Base-by-base conservation (phyloP, 2,888 invertebrate genomes). In the Malthinus seriepunctatus region DNA sequence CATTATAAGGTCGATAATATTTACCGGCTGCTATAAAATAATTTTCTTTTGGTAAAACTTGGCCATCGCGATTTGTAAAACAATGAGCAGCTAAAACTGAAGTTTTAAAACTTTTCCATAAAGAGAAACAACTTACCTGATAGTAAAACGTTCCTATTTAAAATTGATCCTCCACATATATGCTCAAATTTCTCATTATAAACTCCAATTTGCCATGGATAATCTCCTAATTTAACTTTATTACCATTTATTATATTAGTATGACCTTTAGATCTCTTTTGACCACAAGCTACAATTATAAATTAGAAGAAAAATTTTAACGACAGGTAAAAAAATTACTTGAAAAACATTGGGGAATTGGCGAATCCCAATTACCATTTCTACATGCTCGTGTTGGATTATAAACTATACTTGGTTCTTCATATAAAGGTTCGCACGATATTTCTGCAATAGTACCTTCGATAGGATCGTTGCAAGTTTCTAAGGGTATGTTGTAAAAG, bases 61-160 rank as follows among this genome's bases (percentile, higher is more conserved):
- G 10, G 1, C 68, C 69, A 4, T 63, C 12, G n/a, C 50, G 23
- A 31, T 64, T 34, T 1, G 71, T 60, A 2, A 76, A 69, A 62
- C 76, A 76, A 63, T 76, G 76, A 1, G 75, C 76, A 58, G 76
- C 76, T 75, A 47, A 49, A 67, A 63, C n/a, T 33, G 9, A 39
- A 8, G 15, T 10, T 10, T 15, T 7, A 34, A 8, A 9, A 11
- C 6, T 35, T 33, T 5, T 8, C 2, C 23, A 23, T 5, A 23
- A 23, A 23, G 5, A 23, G 3, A 14, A 48, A n/a, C 7, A 51
- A 8, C 2, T 5, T 66, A 74, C 76, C 76, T 60, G 76, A 71
- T 39, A 76, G 10, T 14, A 75, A 64, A 49, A 73, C 53, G 44
- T 62, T 64, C 15, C 60, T 63, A 11, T 60, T 69, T 15, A 76